Evolutionary conservation across 2,888 invertebrate species (phyloP).

Genomic region (Lasioglossum figueresi): DNA sequence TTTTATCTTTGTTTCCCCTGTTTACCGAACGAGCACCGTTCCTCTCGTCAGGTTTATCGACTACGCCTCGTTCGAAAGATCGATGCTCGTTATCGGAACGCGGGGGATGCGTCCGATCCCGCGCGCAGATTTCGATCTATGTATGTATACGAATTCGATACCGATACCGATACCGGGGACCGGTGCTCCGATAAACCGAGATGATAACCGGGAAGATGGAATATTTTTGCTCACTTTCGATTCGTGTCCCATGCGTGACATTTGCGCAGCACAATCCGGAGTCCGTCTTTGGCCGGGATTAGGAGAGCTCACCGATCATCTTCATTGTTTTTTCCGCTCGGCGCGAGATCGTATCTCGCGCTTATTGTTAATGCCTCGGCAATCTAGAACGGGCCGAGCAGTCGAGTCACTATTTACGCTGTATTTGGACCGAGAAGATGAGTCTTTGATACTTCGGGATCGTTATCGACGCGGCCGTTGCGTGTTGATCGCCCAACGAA

Average conservation of each 20-base stretch:
- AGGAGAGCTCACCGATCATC: neutral
- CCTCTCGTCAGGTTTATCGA: neutral
- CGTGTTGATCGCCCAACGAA: neutral
- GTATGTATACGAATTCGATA: conserved; percentile 19
- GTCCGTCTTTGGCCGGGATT: neutral
- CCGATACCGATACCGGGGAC: conserved; percentile 19
- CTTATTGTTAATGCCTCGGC: neutral
- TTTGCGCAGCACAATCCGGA: neutral
- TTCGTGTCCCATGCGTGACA: neutral
- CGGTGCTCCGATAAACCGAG: conserved; percentile 19
- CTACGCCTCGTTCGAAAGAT: neutral
- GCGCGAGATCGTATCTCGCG: neutral
- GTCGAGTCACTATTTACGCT: neutral
- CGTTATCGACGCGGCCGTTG: neutral
- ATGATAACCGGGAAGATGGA: conserved; percentile 29
- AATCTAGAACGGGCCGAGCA: neutral
- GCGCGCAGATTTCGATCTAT: conserved; percentile 42
- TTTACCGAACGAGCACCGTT: conserved; percentile 47
- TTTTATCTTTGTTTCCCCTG: conserved; percentile 54
- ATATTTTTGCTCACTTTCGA: neutral
- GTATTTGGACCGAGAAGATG: neutral
- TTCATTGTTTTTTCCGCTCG: neutral
- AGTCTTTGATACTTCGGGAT: neutral
- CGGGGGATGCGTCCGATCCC: conserved; percentile 9
- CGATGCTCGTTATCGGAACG: conserved; percentile 21